phyloP scores from a whole-genome alignment of 2,113 vertebrate species.

The Leptodactylus fuscus region DNA sequence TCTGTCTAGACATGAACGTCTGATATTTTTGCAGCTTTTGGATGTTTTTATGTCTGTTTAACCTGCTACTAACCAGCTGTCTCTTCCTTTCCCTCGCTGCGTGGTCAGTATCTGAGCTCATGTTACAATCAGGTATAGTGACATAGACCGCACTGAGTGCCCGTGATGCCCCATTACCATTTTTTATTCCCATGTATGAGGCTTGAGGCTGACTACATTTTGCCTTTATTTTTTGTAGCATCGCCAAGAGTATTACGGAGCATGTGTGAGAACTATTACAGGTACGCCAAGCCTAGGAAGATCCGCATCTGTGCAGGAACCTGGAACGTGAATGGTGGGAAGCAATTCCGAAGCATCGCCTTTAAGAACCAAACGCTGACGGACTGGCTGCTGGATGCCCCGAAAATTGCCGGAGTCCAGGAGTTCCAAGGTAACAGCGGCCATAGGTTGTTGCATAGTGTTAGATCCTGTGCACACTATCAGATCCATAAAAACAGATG shows the following conservation, averaged over 20 bases:
- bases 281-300: conserved; percentile 90
- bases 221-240: conserved; percentile 74
- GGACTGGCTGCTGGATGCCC: conserved; percentile 96
- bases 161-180: background rate
- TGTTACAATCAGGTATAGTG: conserved; percentile 99
- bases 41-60: conserved; percentile 63
- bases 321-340: conserved; percentile 97
- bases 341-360: conserved; percentile 97
- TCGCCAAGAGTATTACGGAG: conserved; percentile 91
- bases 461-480: too few species aligned
- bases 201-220: background rate
- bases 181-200: background rate
- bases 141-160: background rate
- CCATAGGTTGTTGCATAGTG: too few species aligned
- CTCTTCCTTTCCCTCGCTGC: conserved; percentile 70
- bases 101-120: conserved; percentile 94
- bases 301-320: conserved; percentile 90
- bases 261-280: conserved; percentile 96
- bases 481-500: too few species aligned
- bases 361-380: conserved; percentile 97
- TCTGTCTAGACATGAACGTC: too few species aligned
- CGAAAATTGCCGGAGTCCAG: conserved; percentile 84
- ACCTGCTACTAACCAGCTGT: conserved; percentile 30
- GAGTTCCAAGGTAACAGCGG: conserved; percentile 88
- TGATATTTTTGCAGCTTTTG: background rate